These are phyloP conservation scores for Anthonomus grandis DNA, from an alignment of 1,140 invertebrate genomes.

Conservation along the genomic window DNA sequence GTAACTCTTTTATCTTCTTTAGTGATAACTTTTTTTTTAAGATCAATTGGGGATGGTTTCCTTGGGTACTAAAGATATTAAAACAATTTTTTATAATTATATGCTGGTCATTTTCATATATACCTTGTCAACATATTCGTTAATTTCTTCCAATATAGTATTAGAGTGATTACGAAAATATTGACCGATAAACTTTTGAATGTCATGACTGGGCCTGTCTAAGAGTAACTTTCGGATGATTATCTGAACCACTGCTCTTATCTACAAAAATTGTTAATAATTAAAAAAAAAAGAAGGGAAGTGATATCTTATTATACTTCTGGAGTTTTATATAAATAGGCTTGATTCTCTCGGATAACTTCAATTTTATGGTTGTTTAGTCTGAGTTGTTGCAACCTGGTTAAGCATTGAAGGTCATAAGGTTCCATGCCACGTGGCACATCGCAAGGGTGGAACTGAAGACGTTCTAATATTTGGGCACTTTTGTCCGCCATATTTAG, in stretches of 20 bases:
- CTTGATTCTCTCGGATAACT: conserved; percentile 6
- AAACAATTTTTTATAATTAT: not conserved
- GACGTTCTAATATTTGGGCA: not conserved
- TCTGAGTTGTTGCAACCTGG: conserved; percentile 4
- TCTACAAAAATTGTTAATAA: conserved; percentile 1
- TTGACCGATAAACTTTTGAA: conserved; percentile 10
- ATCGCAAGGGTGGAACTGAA: conserved; percentile 9
- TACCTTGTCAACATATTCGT: conserved; percentile 12
- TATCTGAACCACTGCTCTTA: conserved; percentile 16
- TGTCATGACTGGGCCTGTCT: conserved; percentile 14
- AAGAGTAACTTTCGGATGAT: conserved; percentile 9
- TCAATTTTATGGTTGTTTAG: conserved; percentile 12
- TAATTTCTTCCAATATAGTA: conserved; percentile 6
- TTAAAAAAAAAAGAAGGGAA: not conserved
- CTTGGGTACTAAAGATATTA: not conserved
- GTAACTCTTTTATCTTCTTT: conserved; percentile 5
- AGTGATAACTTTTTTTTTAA: not conserved
- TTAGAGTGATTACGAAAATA: conserved; percentile 11
- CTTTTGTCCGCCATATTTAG: conserved; percentile 16
- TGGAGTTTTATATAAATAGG: conserved; percentile 8
- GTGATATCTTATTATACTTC: not conserved
- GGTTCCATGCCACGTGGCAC: conserved; percentile 8
- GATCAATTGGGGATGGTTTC: not conserved
- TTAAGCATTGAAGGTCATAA: conserved; percentile 1
- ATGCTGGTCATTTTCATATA: not conserved